phyloP scores from a whole-genome alignment of 1,140 invertebrate species.

The Ganaspis sp. region DNA sequence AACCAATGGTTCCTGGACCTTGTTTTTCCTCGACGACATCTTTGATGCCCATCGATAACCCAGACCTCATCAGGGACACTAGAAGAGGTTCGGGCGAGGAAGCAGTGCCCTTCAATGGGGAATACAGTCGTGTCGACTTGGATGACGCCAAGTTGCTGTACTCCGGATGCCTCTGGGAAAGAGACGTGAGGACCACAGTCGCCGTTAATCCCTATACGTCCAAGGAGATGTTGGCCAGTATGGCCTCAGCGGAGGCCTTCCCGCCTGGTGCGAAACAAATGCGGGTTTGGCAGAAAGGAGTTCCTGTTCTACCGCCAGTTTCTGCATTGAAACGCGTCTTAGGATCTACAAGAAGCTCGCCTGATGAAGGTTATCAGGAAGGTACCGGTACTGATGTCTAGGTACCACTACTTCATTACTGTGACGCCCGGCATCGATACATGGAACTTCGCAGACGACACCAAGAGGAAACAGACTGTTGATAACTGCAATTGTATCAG shows the following conservation, averaged over 20 bases:
- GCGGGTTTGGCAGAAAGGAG: slow-evolving; percentile 89
- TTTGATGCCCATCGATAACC: slow-evolving; percentile 83
- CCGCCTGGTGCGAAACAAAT: slow-evolving; percentile 84
- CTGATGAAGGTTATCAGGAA: slow-evolving; percentile 94
- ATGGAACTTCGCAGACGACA: slow-evolving; percentile 66
- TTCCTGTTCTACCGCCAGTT: slow-evolving; percentile 88
- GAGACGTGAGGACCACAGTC: slow-evolving; percentile 61
- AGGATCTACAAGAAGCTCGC: slow-evolving; percentile 86
- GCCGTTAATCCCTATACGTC: slow-evolving; percentile 80
- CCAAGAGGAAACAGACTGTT: slow-evolving; percentile 63
- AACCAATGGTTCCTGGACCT: slow-evolving; percentile 68
- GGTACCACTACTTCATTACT: slow-evolving; percentile 73
- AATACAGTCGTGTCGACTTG: slow-evolving; percentile 77
- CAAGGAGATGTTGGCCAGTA: slow-evolving; percentile 87
- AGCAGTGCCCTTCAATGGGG: slow-evolving; percentile 58
- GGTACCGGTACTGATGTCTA: slow-evolving; percentile 94
- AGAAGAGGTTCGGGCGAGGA: slow-evolving; percentile 67
- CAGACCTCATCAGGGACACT: slow-evolving; percentile 89
- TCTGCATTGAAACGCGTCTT: slow-evolving; percentile 87
- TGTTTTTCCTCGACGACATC: slow-evolving; percentile 83
- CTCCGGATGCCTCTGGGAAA: slow-evolving; percentile 78
- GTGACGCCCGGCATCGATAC: slow-evolving; percentile 66
- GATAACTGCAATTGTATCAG: slow-evolving; percentile 49
- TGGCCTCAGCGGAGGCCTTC: slow-evolving; percentile 67
- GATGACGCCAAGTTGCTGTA: slow-evolving; percentile 86